These are phyloP conservation scores for Heptranchias perlo DNA, from an alignment of 2,113 vertebrate genomes.

Conservation along the genomic window DNA sequence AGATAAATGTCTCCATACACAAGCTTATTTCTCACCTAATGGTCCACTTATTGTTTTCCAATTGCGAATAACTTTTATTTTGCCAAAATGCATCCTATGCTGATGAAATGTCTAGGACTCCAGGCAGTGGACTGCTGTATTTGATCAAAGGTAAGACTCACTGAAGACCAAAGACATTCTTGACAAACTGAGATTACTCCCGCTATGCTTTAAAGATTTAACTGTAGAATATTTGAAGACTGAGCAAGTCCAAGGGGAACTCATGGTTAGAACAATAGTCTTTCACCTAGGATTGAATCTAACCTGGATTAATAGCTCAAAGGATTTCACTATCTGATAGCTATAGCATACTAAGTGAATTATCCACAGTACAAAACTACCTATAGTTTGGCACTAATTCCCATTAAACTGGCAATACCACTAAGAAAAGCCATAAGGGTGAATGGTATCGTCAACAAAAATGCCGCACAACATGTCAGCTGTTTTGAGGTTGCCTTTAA, in stretches of 20 bases:
- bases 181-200: neutral
- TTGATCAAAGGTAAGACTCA: neutral
- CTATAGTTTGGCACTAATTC: neutral
- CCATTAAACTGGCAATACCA: neutral
- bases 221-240: neutral
- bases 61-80: neutral
- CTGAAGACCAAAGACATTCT: neutral
- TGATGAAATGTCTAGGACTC: neutral
- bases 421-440: neutral
- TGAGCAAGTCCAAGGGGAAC: neutral
- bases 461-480: neutral
- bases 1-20: neutral
- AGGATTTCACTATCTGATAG: neutral
- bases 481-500: neutral
- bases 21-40: slow-evolving; percentile 5
- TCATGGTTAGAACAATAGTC: neutral
- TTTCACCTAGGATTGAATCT: neutral
- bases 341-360: neutral
- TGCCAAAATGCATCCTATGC: neutral
- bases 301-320: neutral
- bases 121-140: neutral
- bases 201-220: neutral
- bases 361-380: neutral
- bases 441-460: neutral
- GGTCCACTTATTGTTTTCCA: slow-evolving; percentile 7